These are phyloP conservation scores for Pangasius larnaudii DNA, from an alignment of 2,797 vertebrate species.

Conservation along the genomic window DNA sequence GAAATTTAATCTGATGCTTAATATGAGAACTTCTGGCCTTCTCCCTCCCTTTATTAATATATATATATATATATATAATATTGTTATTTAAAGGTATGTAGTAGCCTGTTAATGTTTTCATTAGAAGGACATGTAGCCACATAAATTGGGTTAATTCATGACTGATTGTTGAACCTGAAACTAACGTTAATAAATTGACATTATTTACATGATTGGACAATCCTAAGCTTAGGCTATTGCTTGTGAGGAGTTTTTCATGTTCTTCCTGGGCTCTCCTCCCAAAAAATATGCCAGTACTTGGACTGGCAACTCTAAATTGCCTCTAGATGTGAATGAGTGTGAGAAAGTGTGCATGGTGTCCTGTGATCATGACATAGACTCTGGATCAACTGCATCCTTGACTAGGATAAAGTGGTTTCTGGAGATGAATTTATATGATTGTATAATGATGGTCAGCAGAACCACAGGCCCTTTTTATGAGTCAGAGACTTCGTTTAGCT, in stretches of 20 bases:
- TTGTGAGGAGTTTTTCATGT: neutral
- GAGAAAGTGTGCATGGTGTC: neutral
- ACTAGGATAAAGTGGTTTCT: neutral
- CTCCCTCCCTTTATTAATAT: too few relatives aligned
- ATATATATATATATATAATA: too few relatives aligned
- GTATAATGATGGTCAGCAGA: neutral
- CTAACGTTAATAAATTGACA: neutral
- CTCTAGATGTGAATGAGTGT: neutral
- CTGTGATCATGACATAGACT: neutral
- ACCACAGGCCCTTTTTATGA: neutral
- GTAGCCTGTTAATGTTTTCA: neutral
- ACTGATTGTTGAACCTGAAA: neutral
- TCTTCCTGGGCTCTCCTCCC: neutral
- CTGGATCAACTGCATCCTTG: neutral
- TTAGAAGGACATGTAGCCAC: neutral
- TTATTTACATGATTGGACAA: neutral
- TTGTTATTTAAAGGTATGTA: neutral
- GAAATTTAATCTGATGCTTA: conserved; percentile 25
- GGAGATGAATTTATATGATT: neutral
- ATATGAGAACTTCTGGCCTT: too few relatives aligned
- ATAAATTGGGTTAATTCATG: neutral
- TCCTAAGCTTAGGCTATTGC: neutral
- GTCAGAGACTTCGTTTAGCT: neutral
- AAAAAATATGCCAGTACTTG: neutral
- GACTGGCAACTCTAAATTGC: neutral